Percentiles rank a stretch among this genome's conserved stretches.
phyloP scores from a whole-genome alignment of 2,113 vertebrate genomes.

The Coptodon bakossiorum region DNA sequence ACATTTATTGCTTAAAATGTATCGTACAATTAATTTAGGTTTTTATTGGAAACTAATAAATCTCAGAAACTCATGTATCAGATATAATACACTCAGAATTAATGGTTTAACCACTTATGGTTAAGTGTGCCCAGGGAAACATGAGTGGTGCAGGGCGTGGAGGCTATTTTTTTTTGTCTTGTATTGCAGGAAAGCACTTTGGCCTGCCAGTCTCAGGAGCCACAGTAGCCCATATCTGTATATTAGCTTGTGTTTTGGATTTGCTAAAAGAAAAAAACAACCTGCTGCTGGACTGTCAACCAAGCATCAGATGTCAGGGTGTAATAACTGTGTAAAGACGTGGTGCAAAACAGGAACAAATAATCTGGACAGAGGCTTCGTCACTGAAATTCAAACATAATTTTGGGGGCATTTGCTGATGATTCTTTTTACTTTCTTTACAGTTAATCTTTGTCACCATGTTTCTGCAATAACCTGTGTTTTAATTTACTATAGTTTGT shows the following conservation, averaged over 20 bases:
- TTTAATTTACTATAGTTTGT: not conserved
- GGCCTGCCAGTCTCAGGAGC: not conserved
- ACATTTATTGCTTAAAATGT: not conserved
- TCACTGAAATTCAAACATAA: not conserved
- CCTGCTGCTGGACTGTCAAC: not conserved
- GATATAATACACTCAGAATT: not conserved
- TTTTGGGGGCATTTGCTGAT: not conserved
- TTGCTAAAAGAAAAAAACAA: not conserved
- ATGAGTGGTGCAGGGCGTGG: not conserved
- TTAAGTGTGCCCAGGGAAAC: not conserved
- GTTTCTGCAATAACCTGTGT: not conserved
- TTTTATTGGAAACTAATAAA: not conserved
- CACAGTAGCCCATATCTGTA: not conserved
- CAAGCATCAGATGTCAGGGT: not conserved
- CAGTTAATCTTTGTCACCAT: not conserved
- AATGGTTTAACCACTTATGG: not conserved
- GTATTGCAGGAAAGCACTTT: not conserved
- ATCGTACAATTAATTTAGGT: accelerated
- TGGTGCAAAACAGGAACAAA: not conserved
- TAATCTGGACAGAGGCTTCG: not conserved
- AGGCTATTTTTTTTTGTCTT: not conserved
- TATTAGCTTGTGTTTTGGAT: not conserved
- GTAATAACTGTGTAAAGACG: not conserved
- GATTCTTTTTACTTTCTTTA: not conserved
- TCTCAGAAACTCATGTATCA: not conserved